A percentile compares a stretch with the other conserved stretches of the same genome.
Evolutionary conservation across 2,797 vertebrate genomes (phyloP).

Genomic region (Menidia menidia): DNA sequence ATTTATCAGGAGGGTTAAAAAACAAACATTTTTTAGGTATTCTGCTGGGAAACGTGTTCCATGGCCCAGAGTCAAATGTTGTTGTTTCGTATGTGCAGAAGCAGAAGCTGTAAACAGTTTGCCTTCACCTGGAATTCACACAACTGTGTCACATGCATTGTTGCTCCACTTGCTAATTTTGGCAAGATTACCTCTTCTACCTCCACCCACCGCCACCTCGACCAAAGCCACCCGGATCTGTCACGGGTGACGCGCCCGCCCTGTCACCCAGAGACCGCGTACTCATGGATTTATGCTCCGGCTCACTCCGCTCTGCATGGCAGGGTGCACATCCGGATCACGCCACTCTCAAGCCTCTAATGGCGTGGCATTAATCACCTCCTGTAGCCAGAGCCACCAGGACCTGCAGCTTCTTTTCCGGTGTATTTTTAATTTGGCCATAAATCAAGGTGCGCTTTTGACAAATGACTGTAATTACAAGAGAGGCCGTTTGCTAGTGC

Average conservation of each 20-base stretch:
- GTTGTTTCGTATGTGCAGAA: conserved; percentile 10
- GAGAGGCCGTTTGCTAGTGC: conserved; percentile 76
- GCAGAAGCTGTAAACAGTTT: conserved; percentile 1
- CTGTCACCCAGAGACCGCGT: conserved; percentile 8
- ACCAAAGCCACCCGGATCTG: conserved; percentile 3
- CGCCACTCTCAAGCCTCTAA: conserved; percentile 77
- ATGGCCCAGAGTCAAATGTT: conserved; percentile 6
- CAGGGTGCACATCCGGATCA: conserved; percentile 68
- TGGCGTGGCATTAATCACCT: conserved; percentile 87
- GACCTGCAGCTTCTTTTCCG: conserved; percentile 83
- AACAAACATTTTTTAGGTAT: conserved; percentile 12
- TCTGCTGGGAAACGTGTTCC: neutral
- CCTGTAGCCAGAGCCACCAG: conserved; percentile 65
- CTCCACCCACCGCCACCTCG: neutral
- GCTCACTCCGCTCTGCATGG: conserved; percentile 9
- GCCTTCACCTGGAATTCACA: conserved; percentile 8
- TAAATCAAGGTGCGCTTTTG: conserved; percentile 92
- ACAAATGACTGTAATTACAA: conserved; percentile 95
- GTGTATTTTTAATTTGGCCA: conserved; percentile 91
- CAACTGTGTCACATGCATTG: conserved; percentile 18
- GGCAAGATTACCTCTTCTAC: conserved; percentile 4
- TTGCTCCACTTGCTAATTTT: conserved; percentile 56
- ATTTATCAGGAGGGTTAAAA: too few species aligned
- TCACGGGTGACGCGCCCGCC: conserved; percentile 4
- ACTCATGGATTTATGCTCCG: conserved; percentile 28